phyloP scores from a whole-genome alignment of 2,797 vertebrate species.

The Urocyon cinereoargenteus region DNA sequence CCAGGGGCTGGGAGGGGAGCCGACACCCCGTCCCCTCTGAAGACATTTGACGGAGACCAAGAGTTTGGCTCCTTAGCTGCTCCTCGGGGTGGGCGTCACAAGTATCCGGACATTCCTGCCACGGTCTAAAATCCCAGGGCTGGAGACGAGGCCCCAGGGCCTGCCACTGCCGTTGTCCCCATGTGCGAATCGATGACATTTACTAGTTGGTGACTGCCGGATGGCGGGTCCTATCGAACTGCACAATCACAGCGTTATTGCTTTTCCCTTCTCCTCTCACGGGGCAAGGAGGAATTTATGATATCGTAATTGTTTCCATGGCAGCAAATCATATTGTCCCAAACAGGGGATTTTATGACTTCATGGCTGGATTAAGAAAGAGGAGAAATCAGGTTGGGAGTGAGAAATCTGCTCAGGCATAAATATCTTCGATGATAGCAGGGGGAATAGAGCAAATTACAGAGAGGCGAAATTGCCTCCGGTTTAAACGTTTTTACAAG shows the following conservation, averaged over 20 bases:
- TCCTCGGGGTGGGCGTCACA: neutral
- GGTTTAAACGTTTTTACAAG: conserved; percentile 85
- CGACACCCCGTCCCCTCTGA: neutral
- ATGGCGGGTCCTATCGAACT: conserved; percentile 24
- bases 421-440: conserved; percentile 83
- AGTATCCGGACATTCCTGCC: conserved; percentile 12
- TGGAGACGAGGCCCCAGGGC: neutral
- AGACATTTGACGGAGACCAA: conserved; percentile 46
- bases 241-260: conserved; percentile 73
- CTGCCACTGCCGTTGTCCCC: neutral
- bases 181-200: neutral
- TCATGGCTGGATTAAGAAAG: conserved; percentile 88
- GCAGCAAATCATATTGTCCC: conserved; percentile 88
- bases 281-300: conserved; percentile 85
- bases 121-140: conserved; percentile 1
- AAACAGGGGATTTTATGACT: conserved; percentile 88
- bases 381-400: conserved; percentile 77
- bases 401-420: conserved; percentile 82
- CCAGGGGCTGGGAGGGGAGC: neutral
- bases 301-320: conserved; percentile 86
- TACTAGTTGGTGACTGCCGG: conserved; percentile 17
- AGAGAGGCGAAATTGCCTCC: conserved; percentile 87
- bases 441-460: conserved; percentile 85
- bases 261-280: conserved; percentile 80
- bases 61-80: neutral